phyloP scores from a whole-genome alignment of 1,140 invertebrate genomes.

The Asobara japonica region DNA sequence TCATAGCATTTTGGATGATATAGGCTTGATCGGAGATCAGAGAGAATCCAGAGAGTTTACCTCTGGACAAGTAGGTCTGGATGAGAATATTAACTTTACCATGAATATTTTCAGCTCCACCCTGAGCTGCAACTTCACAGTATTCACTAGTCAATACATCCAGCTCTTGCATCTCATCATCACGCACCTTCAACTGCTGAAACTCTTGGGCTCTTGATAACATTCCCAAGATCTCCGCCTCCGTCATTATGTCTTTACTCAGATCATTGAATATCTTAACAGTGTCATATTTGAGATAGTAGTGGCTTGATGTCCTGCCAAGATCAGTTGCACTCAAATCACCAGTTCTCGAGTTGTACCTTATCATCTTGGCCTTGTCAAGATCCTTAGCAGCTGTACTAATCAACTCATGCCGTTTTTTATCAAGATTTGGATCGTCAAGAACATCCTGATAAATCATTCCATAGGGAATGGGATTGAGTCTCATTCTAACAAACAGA shows the following conservation, averaged over 20 bases:
- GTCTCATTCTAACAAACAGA: slow-evolving; percentile 91
- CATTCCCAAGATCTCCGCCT: slow-evolving; percentile 87
- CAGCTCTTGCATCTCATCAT: slow-evolving; percentile 94
- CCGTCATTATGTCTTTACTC: slow-evolving; percentile 82
- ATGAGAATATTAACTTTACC: slow-evolving; percentile 98
- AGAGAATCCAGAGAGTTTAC: slow-evolving; percentile 85
- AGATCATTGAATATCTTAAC: slow-evolving; percentile 90
- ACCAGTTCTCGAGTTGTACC: slow-evolving; percentile 86
- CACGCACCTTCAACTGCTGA: slow-evolving; percentile 93
- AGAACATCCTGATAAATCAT: slow-evolving; percentile 77
- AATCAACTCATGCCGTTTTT: slow-evolving; percentile 81
- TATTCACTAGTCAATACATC: slow-evolving; percentile 77
- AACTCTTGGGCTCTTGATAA: slow-evolving; percentile 95
- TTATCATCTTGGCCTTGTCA: slow-evolving; percentile 94
- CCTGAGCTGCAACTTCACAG: slow-evolving; percentile 81
- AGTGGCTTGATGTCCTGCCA: slow-evolving; percentile 96
- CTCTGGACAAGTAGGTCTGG: slow-evolving; percentile 89
- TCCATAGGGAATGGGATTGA: slow-evolving; percentile 93
- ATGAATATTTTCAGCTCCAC: slow-evolving; percentile 87
- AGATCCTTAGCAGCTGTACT: slow-evolving; percentile 81
- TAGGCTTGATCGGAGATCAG: slow-evolving; percentile 93
- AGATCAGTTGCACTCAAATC: slow-evolving; percentile 88
- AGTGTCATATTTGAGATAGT: slow-evolving; percentile 97
- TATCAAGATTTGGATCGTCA: slow-evolving; percentile 81
- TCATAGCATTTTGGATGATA: slow-evolving; percentile 90